Evolutionary conservation across 92 coral and sea anemone genomes (phyloP).

Genomic region (Phenganax subtilis): DNA sequence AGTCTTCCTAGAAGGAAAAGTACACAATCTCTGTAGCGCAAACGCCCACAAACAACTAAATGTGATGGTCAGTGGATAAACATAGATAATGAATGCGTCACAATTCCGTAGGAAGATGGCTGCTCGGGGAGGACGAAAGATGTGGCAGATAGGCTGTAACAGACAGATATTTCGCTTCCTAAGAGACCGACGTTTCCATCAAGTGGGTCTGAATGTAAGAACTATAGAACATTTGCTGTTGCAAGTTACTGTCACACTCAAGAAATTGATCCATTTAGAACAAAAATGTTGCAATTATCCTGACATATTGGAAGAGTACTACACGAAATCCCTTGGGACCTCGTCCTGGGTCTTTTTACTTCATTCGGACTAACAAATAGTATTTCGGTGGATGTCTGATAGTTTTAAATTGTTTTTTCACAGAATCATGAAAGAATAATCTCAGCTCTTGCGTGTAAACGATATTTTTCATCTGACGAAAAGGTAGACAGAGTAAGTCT

Average conservation of each 20-base stretch:
- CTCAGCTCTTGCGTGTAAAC: neutral
- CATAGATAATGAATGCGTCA: conserved; percentile 12
- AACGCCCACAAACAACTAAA: neutral
- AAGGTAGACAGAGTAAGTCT: neutral
- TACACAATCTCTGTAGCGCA: too few relatives aligned
- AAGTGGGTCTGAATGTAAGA: conserved; percentile 1
- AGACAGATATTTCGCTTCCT: conserved; percentile 11
- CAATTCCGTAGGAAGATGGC: conserved; percentile 27
- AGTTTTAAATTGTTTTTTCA: neutral
- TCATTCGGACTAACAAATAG: neutral
- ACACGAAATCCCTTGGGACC: too few relatives aligned
- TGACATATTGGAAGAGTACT: too few relatives aligned
- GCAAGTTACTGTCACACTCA: neutral
- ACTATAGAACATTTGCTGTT: neutral
- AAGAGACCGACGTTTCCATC: neutral
- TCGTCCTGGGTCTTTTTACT: neutral
- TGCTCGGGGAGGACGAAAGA: conserved; percentile 1
- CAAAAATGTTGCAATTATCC: too few relatives aligned
- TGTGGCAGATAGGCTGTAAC: conserved; percentile 9
- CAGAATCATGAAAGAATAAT: neutral
- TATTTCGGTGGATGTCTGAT: neutral
- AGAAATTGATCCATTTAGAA: neutral
- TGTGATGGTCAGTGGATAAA: conserved; percentile 6
- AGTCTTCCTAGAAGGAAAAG: too few relatives aligned
- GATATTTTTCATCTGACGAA: conserved; percentile 10